A percentile compares a stretch with the other conserved stretches of the same genome.
phyloP scores from a whole-genome alignment of 2,888 invertebrate genomes.

The Volucella bombylans region DNA sequence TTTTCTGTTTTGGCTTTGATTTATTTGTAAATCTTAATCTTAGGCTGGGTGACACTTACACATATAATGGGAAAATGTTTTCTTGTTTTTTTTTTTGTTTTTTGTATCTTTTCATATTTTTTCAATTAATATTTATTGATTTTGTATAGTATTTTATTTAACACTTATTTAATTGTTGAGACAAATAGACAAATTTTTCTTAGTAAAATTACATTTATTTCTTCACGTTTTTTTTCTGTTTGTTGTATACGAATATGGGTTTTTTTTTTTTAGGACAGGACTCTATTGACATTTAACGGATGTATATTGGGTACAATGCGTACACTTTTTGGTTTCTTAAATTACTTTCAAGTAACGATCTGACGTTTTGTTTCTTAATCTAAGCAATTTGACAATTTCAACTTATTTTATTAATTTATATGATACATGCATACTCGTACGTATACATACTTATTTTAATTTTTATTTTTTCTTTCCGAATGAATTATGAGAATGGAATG shows the following conservation, averaged over 20 bases:
- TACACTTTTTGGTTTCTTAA: neutral
- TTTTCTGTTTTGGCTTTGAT: constrained; percentile 9
- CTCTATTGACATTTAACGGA: constrained; percentile 3
- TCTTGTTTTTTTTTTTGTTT: neutral
- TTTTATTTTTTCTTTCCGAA: too few species aligned
- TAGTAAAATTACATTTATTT: neutral
- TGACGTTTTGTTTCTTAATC: too few species aligned
- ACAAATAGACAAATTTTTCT: neutral
- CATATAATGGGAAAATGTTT: constrained; percentile 25
- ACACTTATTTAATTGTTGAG: constrained; percentile 12
- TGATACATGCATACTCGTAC: too few species aligned
- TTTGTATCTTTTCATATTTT: neutral
- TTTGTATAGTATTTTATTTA: neutral
- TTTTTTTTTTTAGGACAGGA: neutral
- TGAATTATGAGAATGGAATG: too few species aligned
- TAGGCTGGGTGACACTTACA: constrained; percentile 54
- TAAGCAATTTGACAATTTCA: too few species aligned
- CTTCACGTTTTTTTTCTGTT: neutral
- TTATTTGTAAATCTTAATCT: constrained; percentile 15
- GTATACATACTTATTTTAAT: too few species aligned
- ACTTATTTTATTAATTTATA: too few species aligned
- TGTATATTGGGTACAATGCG: neutral
- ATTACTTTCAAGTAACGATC: neutral
- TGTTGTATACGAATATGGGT: neutral
- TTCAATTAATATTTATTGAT: neutral